phyloP scores from a whole-genome alignment of 1,140 invertebrate genomes.

The Drosophila santomea region DNA sequence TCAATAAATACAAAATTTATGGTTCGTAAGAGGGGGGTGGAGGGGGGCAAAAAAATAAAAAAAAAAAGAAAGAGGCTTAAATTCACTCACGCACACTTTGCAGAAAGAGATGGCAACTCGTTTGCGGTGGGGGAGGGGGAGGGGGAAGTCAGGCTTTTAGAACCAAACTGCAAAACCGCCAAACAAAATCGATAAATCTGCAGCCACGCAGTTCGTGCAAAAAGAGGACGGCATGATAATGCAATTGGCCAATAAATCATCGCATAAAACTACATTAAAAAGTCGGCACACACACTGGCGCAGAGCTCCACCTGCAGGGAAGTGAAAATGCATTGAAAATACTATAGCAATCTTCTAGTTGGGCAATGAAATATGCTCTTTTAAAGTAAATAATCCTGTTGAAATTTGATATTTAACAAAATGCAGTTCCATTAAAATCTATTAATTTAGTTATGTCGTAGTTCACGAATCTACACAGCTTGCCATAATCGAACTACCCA shows the following conservation, averaged over 20 bases:
- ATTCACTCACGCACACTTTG: conserved; percentile 43
- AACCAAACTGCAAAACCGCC: conserved; percentile 54
- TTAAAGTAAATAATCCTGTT: too few relatives aligned
- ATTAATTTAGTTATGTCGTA: too few relatives aligned
- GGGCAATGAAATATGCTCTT: too few relatives aligned
- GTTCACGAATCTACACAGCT: too few relatives aligned
- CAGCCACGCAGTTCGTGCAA: conserved; percentile 17
- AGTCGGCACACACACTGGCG: conserved; percentile 14
- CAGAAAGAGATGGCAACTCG: conserved; percentile 12
- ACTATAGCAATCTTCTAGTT: not conserved
- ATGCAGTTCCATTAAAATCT: too few relatives aligned
- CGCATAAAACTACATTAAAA: conserved; percentile 62
- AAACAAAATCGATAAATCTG: conserved; percentile 74
- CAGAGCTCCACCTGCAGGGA: not conserved
- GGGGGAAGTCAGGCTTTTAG: conserved; percentile 19
- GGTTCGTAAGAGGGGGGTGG: conserved; percentile 8
- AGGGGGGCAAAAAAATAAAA: not conserved
- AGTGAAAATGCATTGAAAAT: conserved; percentile 10
- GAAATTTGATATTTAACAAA: too few relatives aligned
- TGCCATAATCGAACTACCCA: not conserved
- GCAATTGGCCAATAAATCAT: conserved; percentile 77
- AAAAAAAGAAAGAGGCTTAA: conserved; percentile 30
- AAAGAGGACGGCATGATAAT: conserved; percentile 55
- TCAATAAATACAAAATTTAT: conserved; percentile 80
- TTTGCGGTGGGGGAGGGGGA: not conserved